Conservation (phyloP, 2,113 vertebrate genomes). For the Protobothrops flavoviridis region DNA sequence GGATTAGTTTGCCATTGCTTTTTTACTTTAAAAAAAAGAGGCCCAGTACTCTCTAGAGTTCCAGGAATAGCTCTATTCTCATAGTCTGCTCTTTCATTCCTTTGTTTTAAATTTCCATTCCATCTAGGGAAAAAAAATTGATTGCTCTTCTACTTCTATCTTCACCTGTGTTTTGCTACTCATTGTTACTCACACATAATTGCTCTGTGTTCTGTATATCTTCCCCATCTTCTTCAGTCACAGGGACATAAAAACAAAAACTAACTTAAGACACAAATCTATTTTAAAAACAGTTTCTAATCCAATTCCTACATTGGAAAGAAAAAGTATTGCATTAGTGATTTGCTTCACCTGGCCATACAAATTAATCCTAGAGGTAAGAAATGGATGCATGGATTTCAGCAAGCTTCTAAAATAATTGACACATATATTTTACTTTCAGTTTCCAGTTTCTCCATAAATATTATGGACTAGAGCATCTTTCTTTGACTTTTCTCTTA, state of each 20-base stretch:
- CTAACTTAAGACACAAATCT: neutral
- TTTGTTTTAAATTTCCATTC: neutral
- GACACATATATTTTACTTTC: neutral
- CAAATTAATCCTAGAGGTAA: neutral
- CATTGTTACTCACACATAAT: neutral
- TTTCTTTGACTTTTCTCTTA: neutral
- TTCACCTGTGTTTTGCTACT: neutral
- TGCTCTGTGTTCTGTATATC: neutral
- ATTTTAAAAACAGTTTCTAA: neutral
- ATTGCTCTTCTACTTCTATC: neutral
- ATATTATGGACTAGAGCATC: neutral
- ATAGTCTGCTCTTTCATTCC: neutral
- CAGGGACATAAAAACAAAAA: neutral
- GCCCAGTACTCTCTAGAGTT: neutral
- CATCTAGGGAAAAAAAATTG: neutral
- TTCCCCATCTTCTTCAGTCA: neutral
- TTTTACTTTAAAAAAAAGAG: neutral
- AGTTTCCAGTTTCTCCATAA: neutral
- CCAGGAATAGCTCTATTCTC: neutral
- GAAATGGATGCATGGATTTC: neutral
- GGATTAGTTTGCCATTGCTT: neutral
- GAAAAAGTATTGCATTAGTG: neutral
- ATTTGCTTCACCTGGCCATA: neutral
- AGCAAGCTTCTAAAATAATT: neutral
- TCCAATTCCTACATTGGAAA: neutral